Percentiles rank a stretch among this genome's conserved stretches.
phyloP scores from a whole-genome alignment of 2,797 vertebrate species.

The Manis pentadactyla region DNA sequence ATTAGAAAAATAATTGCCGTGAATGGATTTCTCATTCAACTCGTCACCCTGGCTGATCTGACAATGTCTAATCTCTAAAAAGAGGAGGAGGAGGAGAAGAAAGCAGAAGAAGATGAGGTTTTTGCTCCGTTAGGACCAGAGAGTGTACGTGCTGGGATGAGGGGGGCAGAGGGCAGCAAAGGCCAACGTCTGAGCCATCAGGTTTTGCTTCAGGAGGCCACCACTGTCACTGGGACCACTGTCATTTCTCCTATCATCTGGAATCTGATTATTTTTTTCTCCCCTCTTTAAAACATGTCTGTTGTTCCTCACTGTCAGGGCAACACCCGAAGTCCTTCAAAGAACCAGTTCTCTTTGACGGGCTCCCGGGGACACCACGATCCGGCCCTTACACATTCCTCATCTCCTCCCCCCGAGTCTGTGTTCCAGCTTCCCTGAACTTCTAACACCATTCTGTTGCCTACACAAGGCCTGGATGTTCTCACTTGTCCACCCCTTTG shows the following conservation, averaged over 20 bases:
- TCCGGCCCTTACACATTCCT: background rate
- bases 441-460: background rate
- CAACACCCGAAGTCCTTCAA: background rate
- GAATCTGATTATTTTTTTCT: background rate
- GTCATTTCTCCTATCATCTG: background rate
- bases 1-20: background rate
- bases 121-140: background rate
- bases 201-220: background rate
- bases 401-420: background rate
- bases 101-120: background rate
- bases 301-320: background rate
- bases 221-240: background rate
- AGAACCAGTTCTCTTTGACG: background rate
- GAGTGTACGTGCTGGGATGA: fast-evolving
- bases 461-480: background rate
- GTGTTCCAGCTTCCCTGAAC: background rate
- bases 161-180: too few species aligned
- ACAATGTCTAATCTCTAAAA: background rate
- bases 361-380: background rate
- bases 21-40: background rate
- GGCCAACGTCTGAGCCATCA: background rate
- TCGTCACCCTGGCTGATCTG: background rate
- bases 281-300: background rate
- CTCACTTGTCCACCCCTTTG: too few species aligned
- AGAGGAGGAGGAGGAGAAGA: background rate